These are phyloP conservation scores for Epistrophe grossulariae DNA, from an alignment of 2,888 invertebrate genomes.

Conservation along the genomic window DNA sequence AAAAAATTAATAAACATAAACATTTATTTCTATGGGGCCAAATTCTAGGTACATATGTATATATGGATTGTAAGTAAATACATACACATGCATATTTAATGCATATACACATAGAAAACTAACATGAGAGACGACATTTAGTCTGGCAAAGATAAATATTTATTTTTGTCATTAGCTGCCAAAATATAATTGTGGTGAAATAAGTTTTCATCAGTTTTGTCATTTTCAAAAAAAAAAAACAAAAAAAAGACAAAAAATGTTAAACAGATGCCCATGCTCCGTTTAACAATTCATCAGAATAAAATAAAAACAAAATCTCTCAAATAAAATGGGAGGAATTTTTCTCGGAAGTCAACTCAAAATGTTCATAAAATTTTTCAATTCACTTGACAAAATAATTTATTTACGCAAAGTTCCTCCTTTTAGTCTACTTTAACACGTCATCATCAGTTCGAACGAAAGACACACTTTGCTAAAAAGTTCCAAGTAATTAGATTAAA, in stretches of 20 bases:
- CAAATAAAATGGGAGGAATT: not conserved
- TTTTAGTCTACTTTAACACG: not conserved
- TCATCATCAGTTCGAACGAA: constrained; percentile 21
- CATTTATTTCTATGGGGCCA: no score
- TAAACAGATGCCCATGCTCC: constrained; percentile 33
- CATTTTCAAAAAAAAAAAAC: constrained; percentile 7
- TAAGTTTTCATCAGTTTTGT: constrained; percentile 50
- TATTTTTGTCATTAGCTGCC: constrained; percentile 30
- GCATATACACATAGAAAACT: not conserved
- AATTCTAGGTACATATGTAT: no score
- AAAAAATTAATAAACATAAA: not conserved
- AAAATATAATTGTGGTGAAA: constrained; percentile 55
- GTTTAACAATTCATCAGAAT: constrained; percentile 28
- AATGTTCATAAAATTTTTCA: constrained; percentile 8
- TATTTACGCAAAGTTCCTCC: not conserved
- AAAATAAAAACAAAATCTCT: not conserved
- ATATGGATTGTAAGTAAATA: no score
- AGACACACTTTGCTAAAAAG: not conserved
- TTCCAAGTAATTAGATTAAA: constrained; percentile 45
- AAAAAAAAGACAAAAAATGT: not conserved
- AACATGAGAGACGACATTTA: constrained; percentile 48
- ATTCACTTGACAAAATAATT: constrained; percentile 18
- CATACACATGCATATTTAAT: no score
- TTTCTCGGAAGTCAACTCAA: constrained; percentile 43
- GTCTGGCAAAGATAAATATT: constrained; percentile 54